A percentile compares a stretch with the other conserved stretches of the same genome.
Conservation (phyloP, 2,888 invertebrate species). For the Ormia ochracea region DNA sequence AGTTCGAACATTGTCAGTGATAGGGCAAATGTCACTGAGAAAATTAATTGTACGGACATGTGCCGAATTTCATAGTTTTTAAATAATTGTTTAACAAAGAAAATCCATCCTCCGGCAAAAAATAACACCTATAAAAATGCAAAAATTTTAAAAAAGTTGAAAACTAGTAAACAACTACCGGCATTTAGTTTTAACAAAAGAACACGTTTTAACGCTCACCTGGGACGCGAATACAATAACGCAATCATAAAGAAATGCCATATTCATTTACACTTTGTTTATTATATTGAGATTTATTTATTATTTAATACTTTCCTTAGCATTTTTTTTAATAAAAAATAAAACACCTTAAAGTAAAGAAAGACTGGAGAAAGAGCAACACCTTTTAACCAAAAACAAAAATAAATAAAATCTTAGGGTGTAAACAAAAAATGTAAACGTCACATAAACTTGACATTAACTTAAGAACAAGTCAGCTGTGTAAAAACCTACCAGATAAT, state of each 20-base stretch:
- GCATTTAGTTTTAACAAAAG: background rate
- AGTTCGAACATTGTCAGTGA: constrained; percentile 99
- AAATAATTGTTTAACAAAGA: constrained; percentile 97
- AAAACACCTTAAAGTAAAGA: background rate
- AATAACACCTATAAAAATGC: constrained; percentile 85
- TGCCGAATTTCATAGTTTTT: constrained; percentile 98
- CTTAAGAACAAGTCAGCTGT: constrained; percentile 11
- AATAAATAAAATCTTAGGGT: constrained; percentile 14
- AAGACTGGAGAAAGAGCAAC: constrained; percentile 14
- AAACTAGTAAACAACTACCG: background rate
- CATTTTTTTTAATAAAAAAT: constrained; percentile 26
- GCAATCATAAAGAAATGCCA: constrained; percentile 91
- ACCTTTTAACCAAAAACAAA: constrained; percentile 16
- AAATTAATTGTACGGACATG: constrained; percentile 94
- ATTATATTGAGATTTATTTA: background rate
- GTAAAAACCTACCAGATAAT: background rate
- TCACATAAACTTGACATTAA: constrained; percentile 27
- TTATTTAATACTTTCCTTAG: background rate
- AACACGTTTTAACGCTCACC: constrained; percentile 77
- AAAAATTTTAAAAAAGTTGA: background rate
- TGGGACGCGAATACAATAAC: constrained; percentile 89
- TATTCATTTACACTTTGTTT: constrained; percentile 70
- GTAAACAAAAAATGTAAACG: constrained; percentile 52
- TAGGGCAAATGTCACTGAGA: constrained; percentile 95
- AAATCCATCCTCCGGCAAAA: constrained; percentile 98